Evolutionary conservation across 2,888 invertebrate species (phyloP).

Genomic region (Drosophila nr. fundita): DNA sequence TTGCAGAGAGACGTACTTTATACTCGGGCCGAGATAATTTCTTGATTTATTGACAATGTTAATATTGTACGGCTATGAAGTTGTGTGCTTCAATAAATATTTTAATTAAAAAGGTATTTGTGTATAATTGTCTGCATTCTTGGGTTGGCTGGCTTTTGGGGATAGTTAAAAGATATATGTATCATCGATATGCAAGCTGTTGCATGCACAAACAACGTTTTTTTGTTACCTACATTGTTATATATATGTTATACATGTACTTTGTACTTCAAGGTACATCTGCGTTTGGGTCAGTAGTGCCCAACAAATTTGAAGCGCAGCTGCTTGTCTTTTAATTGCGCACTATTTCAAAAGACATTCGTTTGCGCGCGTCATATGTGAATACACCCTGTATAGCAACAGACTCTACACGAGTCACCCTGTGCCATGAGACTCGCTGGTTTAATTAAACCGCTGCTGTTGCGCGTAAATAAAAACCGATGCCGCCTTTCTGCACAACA

Average conservation of each 20-base stretch:
- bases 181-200: not conserved
- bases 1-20: conserved; percentile 11
- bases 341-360: conserved; percentile 11
- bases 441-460: conserved; percentile 64
- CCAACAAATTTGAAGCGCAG: not conserved
- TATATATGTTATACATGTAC: not conserved
- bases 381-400: conserved; percentile 23
- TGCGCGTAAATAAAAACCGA: conserved; percentile 55
- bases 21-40: not conserved
- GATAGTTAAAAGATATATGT: not conserved
- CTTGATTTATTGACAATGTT: not conserved
- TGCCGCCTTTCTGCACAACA: conserved; percentile 12
- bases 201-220: not conserved
- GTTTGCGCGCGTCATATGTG: not conserved
- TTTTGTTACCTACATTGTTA: not conserved
- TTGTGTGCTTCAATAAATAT: conserved; percentile 5
- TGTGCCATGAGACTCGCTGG: conserved; percentile 70
- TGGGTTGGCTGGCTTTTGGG: not conserved
- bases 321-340: not conserved
- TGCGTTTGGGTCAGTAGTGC: not conserved
- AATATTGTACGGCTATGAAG: not conserved
- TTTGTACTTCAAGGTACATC: not conserved
- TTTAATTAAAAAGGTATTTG: not conserved
- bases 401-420: conserved; percentile 25
- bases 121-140: not conserved